These are phyloP conservation scores for Neodiprion virginianus DNA, from an alignment of 1,140 invertebrate genomes.

Conservation along the genomic window DNA sequence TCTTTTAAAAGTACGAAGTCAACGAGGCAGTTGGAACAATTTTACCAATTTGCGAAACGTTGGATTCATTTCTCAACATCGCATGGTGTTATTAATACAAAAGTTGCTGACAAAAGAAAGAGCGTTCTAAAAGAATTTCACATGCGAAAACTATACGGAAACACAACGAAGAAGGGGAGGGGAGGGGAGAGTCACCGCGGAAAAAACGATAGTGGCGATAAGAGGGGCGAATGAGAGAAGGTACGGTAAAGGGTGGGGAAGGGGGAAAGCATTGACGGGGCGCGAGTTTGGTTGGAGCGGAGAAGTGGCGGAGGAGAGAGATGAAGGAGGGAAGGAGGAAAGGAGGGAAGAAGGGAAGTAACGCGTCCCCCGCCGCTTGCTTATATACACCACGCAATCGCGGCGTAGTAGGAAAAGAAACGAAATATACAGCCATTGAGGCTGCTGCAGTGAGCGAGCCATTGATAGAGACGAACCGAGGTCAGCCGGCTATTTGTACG, in stretches of 20 bases:
- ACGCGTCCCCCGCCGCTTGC: background rate
- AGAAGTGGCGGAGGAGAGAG: background rate
- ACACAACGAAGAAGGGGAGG: slow-evolving; percentile 39
- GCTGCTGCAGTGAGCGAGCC: slow-evolving; percentile 47
- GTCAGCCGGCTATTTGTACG: slow-evolving; percentile 61
- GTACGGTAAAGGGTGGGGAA: background rate
- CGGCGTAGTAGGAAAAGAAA: background rate
- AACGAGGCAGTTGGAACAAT: no score
- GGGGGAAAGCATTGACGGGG: background rate
- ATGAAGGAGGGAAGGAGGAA: background rate
- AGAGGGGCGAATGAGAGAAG: no score
- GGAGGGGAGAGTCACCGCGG: slow-evolving; percentile 36
- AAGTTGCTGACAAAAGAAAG: no score
- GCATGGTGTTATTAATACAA: no score
- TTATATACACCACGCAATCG: background rate
- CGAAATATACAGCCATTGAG: slow-evolving; percentile 46
- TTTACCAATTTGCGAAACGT: no score
- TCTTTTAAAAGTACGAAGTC: no score
- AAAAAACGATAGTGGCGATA: no score
- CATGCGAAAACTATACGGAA: slow-evolving; percentile 28
- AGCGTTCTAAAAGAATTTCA: background rate
- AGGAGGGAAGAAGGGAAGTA: background rate
- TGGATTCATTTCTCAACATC: no score
- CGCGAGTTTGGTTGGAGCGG: background rate
- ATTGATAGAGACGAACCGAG: slow-evolving; percentile 61